Evolutionary conservation across 2,888 invertebrate species (phyloP).

Genomic region (Spatulosminthurus flaviceps): DNA sequence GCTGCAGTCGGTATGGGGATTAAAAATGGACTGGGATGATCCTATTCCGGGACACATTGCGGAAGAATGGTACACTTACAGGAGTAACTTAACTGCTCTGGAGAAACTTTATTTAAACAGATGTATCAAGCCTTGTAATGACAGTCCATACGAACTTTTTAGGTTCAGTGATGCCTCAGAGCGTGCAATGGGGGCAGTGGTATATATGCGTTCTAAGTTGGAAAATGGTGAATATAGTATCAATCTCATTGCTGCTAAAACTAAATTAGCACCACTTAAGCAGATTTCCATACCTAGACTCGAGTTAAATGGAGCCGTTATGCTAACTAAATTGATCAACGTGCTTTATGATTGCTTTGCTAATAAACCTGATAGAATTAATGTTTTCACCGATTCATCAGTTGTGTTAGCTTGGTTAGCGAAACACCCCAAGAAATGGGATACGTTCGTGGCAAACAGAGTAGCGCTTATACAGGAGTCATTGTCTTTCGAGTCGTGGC

Average conservation of each 20-base stretch:
- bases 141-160: too few species aligned
- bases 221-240: too few species aligned
- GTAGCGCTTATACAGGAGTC: neutral
- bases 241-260: neutral
- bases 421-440: neutral
- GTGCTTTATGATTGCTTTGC: neutral
- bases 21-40: neutral
- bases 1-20: conserved; percentile 10
- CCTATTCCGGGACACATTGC: neutral
- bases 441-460: neutral
- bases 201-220: too few species aligned
- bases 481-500: neutral
- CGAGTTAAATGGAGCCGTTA: neutral
- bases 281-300: neutral
- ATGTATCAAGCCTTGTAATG: too few species aligned
- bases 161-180: too few species aligned
- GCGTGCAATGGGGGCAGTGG: too few species aligned
- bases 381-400: neutral
- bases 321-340: neutral
- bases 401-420: neutral
- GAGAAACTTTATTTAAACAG: too few species aligned
- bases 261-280: neutral
- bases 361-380: neutral
- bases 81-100: too few species aligned
- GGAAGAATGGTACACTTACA: neutral